A percentile compares a stretch with the other conserved stretches of the same genome.
phyloP scores from a whole-genome alignment of 2,113 vertebrate genomes.

The Callaeas wilsoni region DNA sequence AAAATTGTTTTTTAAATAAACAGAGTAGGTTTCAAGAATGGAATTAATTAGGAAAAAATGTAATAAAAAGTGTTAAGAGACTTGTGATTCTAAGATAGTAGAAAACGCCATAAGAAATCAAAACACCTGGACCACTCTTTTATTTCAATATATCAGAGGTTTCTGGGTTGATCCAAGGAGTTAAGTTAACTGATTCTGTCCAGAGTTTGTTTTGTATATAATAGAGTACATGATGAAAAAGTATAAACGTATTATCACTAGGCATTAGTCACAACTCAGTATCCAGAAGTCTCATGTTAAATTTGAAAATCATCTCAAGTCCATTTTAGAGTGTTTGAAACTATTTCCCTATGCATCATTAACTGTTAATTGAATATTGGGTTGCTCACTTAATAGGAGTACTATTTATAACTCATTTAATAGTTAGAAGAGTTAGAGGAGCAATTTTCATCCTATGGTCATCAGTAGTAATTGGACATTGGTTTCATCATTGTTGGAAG shows the following conservation, averaged over 20 bases:
- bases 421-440: slow-evolving; percentile 27
- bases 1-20: not conserved
- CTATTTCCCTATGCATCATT: slow-evolving; percentile 29
- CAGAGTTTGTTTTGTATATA: not conserved
- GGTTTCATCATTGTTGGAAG: not conserved
- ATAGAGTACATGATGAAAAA: not conserved
- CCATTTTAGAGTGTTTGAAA: slow-evolving; percentile 2
- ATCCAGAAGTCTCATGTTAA: not conserved
- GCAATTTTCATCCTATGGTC: slow-evolving; percentile 4
- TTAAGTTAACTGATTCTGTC: not conserved
- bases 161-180: not conserved
- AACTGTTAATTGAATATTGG: slow-evolving; percentile 33
- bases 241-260: not conserved
- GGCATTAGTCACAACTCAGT: not conserved
- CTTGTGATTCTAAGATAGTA: not conserved
- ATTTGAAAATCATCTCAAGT: slow-evolving; percentile 22
- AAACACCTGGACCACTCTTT: not conserved
- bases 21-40: not conserved
- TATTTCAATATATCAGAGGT: not conserved
- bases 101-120: not conserved
- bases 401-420: slow-evolving; percentile 39
- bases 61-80: not conserved
- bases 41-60: not conserved
- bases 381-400: slow-evolving; percentile 13
- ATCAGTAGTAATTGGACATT: not conserved